A percentile compares a stretch with the other conserved stretches of the same genome.
These are phyloP conservation scores for Microcebus murinus DNA, from an alignment of 2,113 vertebrate species.

Conservation along the genomic window DNA sequence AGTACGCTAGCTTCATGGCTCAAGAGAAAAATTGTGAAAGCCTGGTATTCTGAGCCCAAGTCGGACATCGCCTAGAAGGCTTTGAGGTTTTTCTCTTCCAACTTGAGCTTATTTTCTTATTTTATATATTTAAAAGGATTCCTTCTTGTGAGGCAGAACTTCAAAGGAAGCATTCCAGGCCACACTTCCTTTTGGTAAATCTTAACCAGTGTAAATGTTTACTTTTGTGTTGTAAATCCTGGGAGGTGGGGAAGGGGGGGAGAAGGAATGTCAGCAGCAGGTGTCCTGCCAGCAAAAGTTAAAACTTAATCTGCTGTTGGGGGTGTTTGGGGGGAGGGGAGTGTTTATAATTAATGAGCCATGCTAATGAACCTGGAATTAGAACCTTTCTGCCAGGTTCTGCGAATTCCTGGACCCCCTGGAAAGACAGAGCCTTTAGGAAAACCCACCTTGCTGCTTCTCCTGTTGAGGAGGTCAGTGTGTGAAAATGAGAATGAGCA, in stretches of 20 bases:
- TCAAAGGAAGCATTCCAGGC: slow-evolving; percentile 68
- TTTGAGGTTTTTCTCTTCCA: not conserved
- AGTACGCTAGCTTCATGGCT: not conserved
- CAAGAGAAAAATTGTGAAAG: not conserved
- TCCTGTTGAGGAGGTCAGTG: not conserved
- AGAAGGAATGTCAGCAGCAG: slow-evolving; percentile 59
- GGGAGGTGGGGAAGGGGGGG: not conserved
- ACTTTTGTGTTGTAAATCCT: slow-evolving; percentile 70
- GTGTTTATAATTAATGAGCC: not conserved
- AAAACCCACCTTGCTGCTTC: not conserved
- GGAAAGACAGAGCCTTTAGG: not conserved
- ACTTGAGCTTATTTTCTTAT: not conserved
- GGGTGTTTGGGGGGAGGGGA: not conserved
- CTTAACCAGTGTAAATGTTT: slow-evolving; percentile 77
- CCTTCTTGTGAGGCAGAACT: slow-evolving; percentile 51
- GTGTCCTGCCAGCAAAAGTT: slow-evolving; percentile 70
- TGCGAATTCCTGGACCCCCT: not conserved
- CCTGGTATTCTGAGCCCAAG: not conserved
- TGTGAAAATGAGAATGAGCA: not conserved
- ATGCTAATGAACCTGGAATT: not conserved
- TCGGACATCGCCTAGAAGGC: not conserved
- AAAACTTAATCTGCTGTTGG: slow-evolving; percentile 73
- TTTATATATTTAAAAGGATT: slow-evolving; percentile 9
- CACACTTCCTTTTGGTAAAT: slow-evolving; percentile 75
- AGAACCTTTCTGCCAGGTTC: not conserved